A percentile compares a stretch with the other conserved stretches of the same genome.
These are phyloP conservation scores for Drosophila nigromelanica DNA, from an alignment of 1,140 invertebrate genomes.

Conservation along the genomic window DNA sequence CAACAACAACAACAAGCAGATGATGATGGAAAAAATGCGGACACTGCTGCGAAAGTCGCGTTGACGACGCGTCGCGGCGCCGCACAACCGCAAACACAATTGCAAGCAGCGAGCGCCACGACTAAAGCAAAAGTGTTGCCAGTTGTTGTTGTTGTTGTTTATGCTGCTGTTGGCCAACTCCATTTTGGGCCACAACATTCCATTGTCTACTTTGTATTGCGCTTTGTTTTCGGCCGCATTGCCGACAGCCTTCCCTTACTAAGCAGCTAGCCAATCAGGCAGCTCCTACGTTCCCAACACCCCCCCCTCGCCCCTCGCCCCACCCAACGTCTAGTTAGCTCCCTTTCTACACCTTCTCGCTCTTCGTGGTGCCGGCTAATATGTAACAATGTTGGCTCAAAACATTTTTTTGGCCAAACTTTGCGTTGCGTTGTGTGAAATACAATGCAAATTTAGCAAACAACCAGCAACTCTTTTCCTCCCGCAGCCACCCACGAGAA, in stretches of 20 bases:
- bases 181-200: constrained; percentile 73
- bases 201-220: constrained; percentile 74
- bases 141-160: constrained; percentile 22
- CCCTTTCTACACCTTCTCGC: neutral
- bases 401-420: neutral
- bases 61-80: constrained; percentile 18
- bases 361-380: neutral
- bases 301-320: neutral
- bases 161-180: constrained; percentile 65
- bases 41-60: constrained; percentile 72
- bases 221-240: constrained; percentile 55
- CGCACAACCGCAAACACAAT: constrained; percentile 68
- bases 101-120: constrained; percentile 30
- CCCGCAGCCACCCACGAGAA: too few species aligned
- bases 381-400: constrained; percentile 18
- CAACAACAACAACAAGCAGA: constrained; percentile 13
- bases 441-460: constrained; percentile 10
- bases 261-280: constrained; percentile 11
- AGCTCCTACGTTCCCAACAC: neutral
- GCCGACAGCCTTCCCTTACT: constrained; percentile 9
- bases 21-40: constrained; percentile 60
- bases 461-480: neutral
- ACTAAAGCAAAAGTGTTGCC: constrained; percentile 57
- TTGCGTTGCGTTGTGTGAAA: constrained; percentile 11
- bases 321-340: too few species aligned